phyloP scores from a whole-genome alignment of 2,888 invertebrate genomes.

The Drosophila recens region DNA sequence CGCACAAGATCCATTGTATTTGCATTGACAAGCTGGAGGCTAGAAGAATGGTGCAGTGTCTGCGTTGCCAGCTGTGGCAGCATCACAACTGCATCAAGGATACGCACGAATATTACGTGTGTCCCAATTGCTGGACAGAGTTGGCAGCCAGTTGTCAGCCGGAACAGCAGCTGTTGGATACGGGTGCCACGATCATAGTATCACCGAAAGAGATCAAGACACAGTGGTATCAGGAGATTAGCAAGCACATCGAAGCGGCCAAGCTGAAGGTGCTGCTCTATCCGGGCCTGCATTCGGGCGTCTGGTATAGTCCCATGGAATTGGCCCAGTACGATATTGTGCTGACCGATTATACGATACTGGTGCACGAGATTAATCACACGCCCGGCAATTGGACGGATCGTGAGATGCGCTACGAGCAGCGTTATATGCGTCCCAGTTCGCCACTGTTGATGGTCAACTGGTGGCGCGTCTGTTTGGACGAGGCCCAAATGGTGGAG shows the following conservation, averaged over 20 bases:
- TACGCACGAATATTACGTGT: slow-evolving; percentile 86
- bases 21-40: slow-evolving; percentile 75
- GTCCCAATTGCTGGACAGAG: slow-evolving; percentile 89
- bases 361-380: slow-evolving; percentile 88
- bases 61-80: slow-evolving; percentile 87
- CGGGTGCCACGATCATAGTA: slow-evolving; percentile 90
- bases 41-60: slow-evolving; percentile 85
- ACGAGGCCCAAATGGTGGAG: slow-evolving; percentile 93
- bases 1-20: slow-evolving; percentile 79
- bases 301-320: slow-evolving; percentile 87
- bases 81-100: slow-evolving; percentile 87
- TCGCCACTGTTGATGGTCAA: slow-evolving; percentile 89
- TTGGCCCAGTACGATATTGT: slow-evolving; percentile 90
- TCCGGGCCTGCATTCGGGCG: slow-evolving; percentile 83
- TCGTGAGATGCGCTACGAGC: slow-evolving; percentile 86
- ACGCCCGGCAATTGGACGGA: slow-evolving; percentile 86
- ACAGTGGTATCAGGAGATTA: slow-evolving; percentile 91
- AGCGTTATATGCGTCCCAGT: slow-evolving; percentile 88
- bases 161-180: slow-evolving; percentile 73
- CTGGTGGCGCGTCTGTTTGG: slow-evolving; percentile 92
- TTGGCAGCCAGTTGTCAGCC: neutral
- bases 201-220: slow-evolving; percentile 88
- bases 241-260: slow-evolving; percentile 86
- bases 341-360: slow-evolving; percentile 89
- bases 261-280: slow-evolving; percentile 86